Evolutionary conservation across 2,113 vertebrate species (phyloP).

Genomic region (Centropus bengalensis): DNA sequence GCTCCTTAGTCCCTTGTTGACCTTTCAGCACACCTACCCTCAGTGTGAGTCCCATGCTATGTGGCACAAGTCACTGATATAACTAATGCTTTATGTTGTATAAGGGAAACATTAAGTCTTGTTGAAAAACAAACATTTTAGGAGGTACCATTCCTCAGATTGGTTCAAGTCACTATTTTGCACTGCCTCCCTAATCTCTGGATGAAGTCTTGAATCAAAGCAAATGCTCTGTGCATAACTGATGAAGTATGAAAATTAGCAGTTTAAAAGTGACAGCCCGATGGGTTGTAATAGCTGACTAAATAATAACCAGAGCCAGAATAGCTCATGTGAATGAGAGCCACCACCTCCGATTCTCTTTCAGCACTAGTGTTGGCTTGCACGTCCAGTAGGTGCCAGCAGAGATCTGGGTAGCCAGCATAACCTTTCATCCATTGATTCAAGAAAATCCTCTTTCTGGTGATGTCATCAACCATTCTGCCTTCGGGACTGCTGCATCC

Average conservation of each 20-base stretch:
- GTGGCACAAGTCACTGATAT: neutral
- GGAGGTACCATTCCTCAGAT: neutral
- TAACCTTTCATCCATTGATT: neutral
- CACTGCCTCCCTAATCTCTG: neutral
- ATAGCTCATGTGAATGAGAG: neutral
- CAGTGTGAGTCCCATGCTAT: neutral
- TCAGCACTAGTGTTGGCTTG: neutral
- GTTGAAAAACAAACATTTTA: neutral
- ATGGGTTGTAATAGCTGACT: neutral
- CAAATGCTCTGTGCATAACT: neutral
- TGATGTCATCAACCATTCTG: neutral
- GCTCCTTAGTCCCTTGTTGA: neutral
- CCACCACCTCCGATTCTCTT: neutral
- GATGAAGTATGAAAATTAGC: neutral
- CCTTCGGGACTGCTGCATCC: neutral
- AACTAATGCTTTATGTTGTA: neutral
- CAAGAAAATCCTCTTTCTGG: neutral
- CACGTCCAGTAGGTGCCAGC: slow-evolving; percentile 21
- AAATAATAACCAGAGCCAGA: neutral
- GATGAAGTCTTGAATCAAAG: neutral
- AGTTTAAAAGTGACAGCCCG: neutral
- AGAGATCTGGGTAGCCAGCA: neutral
- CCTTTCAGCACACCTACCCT: neutral
- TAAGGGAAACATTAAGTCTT: neutral
- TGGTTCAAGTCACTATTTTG: neutral